A percentile compares a stretch with the other conserved stretches of the same genome.
These are phyloP conservation scores for Perca flavescens DNA, from an alignment of 2,113 vertebrate genomes.

Conservation along the genomic window DNA sequence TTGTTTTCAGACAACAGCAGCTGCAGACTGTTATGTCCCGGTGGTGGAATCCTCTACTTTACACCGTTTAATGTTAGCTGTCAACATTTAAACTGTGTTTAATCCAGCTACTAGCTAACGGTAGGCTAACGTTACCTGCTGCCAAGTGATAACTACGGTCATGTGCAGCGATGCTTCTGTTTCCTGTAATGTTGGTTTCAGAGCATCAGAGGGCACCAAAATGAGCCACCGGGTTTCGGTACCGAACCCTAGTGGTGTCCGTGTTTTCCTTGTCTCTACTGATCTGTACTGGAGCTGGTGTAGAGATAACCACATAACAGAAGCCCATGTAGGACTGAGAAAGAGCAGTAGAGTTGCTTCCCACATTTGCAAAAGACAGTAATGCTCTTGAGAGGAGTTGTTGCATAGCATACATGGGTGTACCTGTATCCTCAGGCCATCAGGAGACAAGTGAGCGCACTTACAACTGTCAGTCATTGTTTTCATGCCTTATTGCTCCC, in stretches of 20 bases:
- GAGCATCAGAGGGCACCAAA: too few relatives aligned
- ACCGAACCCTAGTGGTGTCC: neutral
- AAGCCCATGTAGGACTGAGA: slow-evolving; percentile 4
- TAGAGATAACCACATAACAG: slow-evolving; percentile 14
- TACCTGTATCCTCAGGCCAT: slow-evolving; percentile 61
- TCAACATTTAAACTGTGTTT: too few relatives aligned
- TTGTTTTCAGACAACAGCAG: too few relatives aligned
- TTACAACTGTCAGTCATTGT: slow-evolving; percentile 69
- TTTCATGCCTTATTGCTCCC: slow-evolving; percentile 61
- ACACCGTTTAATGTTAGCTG: too few relatives aligned
- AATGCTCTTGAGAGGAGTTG: slow-evolving; percentile 61
- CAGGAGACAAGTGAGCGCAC: slow-evolving; percentile 65
- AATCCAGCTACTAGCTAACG: too few relatives aligned
- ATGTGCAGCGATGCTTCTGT: too few relatives aligned
- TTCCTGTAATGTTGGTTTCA: too few relatives aligned
- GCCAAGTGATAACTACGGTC: too few relatives aligned
- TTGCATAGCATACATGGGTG: slow-evolving; percentile 62
- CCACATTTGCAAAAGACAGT: slow-evolving; percentile 32
- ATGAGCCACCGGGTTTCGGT: too few relatives aligned
- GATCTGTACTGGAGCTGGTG: slow-evolving; percentile 4
- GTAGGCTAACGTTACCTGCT: too few relatives aligned
- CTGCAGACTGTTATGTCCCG: too few relatives aligned
- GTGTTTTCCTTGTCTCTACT: slow-evolving; percentile 16
- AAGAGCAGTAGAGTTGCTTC: slow-evolving; percentile 33
- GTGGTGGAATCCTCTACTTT: too few relatives aligned